phyloP scores from a whole-genome alignment of 23 tunicate species.

The Trididemnum nubilum region DNA sequence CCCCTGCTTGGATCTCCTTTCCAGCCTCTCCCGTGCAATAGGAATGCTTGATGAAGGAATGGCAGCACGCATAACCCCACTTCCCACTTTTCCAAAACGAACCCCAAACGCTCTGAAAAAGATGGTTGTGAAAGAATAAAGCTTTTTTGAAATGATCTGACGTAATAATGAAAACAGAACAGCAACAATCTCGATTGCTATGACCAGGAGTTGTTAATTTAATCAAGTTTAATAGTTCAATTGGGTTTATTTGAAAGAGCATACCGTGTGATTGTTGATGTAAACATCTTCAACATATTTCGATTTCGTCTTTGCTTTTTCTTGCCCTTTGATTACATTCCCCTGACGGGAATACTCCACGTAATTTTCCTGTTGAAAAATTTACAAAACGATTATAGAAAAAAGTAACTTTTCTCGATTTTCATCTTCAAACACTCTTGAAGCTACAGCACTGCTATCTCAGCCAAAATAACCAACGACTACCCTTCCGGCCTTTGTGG shows the following conservation, averaged over 20 bases:
- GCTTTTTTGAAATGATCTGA: neutral
- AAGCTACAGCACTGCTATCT: too few relatives aligned
- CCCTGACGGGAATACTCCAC: slow-evolving; percentile 95
- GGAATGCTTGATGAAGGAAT: slow-evolving; percentile 76
- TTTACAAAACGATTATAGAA: too few relatives aligned
- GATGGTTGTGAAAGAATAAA: neutral
- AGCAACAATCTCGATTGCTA: too few relatives aligned
- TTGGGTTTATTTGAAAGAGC: too few relatives aligned
- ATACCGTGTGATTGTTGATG: slow-evolving; percentile 80
- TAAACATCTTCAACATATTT: slow-evolving; percentile 78
- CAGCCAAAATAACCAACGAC: too few relatives aligned
- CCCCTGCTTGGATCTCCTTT: slow-evolving; percentile 25
- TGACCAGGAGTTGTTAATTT: too few relatives aligned
- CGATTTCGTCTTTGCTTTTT: slow-evolving; percentile 83
- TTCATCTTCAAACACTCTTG: too few relatives aligned
- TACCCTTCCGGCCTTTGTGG: too few relatives aligned
- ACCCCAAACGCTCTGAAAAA: slow-evolving; percentile 75
- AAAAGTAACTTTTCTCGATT: too few relatives aligned
- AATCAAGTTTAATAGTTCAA: too few relatives aligned
- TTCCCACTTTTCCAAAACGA: slow-evolving; percentile 72
- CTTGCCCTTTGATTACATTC: slow-evolving; percentile 86
- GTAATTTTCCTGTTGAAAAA: slow-evolving; percentile 74
- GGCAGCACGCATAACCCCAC: slow-evolving; percentile 94
- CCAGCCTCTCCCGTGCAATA: slow-evolving; percentile 83
- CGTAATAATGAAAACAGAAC: too few relatives aligned